phyloP scores from a whole-genome alignment of 2,888 invertebrate genomes.

The Mesorhabditis spiculigera region DNA sequence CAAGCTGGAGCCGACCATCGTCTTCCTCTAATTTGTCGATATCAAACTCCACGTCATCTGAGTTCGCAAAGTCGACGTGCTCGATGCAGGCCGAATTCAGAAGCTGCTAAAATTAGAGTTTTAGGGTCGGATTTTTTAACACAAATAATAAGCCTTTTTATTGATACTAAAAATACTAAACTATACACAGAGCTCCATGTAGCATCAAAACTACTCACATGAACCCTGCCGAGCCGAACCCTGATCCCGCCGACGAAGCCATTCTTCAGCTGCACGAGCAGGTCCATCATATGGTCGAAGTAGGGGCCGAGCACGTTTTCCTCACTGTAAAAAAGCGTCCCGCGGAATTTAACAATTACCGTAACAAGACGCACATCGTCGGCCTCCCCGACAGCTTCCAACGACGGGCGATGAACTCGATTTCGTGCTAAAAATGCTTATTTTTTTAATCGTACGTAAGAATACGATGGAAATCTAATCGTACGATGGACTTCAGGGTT shows the following conservation, averaged over 20 bases:
- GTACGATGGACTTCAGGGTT: too few relatives aligned
- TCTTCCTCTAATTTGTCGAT: slow-evolving; percentile 46
- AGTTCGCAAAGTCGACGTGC: slow-evolving; percentile 82
- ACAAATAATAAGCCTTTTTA: slow-evolving; percentile 3
- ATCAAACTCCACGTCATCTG: slow-evolving; percentile 63
- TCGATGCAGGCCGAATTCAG: slow-evolving; percentile 98
- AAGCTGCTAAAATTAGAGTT: slow-evolving; percentile 72
- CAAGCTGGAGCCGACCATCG: slow-evolving; percentile 27
- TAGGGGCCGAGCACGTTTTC: slow-evolving; percentile 75
- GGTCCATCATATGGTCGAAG: slow-evolving; percentile 90
- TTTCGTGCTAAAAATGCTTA: slow-evolving; percentile 71
- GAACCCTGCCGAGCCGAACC: slow-evolving; percentile 79
- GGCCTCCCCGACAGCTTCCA: slow-evolving; percentile 96
- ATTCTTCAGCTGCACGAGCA: slow-evolving; percentile 92
- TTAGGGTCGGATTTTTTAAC: not conserved
- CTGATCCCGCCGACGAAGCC: slow-evolving; percentile 93
- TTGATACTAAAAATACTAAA: not conserved
- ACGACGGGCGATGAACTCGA: slow-evolving; percentile 92
- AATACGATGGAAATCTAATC: too few relatives aligned
- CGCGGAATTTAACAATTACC: slow-evolving; percentile 58
- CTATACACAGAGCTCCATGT: not conserved
- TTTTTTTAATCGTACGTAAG: too few relatives aligned
- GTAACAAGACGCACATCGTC: slow-evolving; percentile 87
- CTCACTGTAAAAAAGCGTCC: slow-evolving; percentile 64
- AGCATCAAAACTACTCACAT: slow-evolving; percentile 47